Evolutionary conservation across 2,797 vertebrate genomes (phyloP).

Genomic region (Pelobates cultripes): DNA sequence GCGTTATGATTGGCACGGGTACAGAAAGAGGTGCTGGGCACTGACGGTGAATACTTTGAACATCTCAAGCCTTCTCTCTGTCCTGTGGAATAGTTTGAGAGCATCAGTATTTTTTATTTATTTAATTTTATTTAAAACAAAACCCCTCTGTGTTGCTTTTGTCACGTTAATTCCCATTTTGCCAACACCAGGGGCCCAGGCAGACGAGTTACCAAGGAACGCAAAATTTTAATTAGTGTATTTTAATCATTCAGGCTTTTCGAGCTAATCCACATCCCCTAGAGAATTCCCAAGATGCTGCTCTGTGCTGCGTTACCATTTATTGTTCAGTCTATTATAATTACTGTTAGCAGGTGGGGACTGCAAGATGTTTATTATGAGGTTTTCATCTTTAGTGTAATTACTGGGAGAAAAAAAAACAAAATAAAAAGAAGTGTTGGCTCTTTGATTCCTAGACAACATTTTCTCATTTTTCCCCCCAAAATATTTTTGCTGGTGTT

Average conservation of each 20-base stretch:
- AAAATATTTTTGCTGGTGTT: background rate
- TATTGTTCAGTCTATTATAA: slow-evolving; percentile 99
- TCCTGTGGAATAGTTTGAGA: slow-evolving; percentile 59
- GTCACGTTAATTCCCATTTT: slow-evolving; percentile 99
- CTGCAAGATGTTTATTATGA: slow-evolving; percentile 99
- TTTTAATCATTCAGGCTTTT: slow-evolving; percentile 99
- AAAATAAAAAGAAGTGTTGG: slow-evolving; percentile 95
- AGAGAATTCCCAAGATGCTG: slow-evolving; percentile 99
- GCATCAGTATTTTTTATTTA: slow-evolving; percentile 76
- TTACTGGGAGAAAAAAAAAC: slow-evolving; percentile 88
- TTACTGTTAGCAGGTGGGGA: slow-evolving; percentile 99
- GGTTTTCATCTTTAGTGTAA: slow-evolving; percentile 99
- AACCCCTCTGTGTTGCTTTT: slow-evolving; percentile 99
- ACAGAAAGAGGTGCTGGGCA: too few relatives aligned
- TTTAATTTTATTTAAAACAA: slow-evolving; percentile 98
- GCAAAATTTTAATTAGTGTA: slow-evolving; percentile 99
- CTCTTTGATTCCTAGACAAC: slow-evolving; percentile 89
- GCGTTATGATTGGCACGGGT: too few relatives aligned
- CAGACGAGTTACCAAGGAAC: slow-evolving; percentile 99
- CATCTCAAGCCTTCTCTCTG: slow-evolving; percentile 34
- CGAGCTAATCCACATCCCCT: slow-evolving; percentile 99
- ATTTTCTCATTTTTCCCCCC: slow-evolving; percentile 26
- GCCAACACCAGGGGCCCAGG: slow-evolving; percentile 97
- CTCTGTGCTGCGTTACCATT: slow-evolving; percentile 99
- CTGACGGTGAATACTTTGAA: too few relatives aligned